Base-by-base conservation (phyloP, 2,113 vertebrate genomes). In the Python bivittatus region DNA sequence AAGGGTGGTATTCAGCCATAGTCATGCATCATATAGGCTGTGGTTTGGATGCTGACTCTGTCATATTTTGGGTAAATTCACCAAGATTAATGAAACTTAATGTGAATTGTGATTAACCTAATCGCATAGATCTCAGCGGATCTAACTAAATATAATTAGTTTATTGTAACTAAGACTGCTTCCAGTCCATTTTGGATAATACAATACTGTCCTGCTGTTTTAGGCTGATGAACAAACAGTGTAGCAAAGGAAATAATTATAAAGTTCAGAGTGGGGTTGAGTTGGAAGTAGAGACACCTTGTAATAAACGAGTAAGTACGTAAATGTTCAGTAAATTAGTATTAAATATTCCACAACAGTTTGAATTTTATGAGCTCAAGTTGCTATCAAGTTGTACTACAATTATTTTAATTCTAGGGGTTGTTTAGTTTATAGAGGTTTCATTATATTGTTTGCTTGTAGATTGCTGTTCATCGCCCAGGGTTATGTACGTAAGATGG, bases 311-410 rank as follows among this genome's bases (percentile, higher is more conserved):
- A 68, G 29, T 68, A 68, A 22, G 33, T 72, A 72, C 33, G 5
- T 8, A 22, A 38, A 6, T 38, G 68, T 38, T 79, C 17, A 0
- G 68, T 38, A 42, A 54, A 33, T 54, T 68, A 90, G 64, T 60
- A 94, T 33, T 95, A 91, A 94, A 93, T 94, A 93, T 94, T 95
- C 95, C 92, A 96, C 84, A 91, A 90, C n/a, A 91, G 79, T 58
- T 95, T 96, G 95, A 92, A 20, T 68, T 92, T 95, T 93, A 91
- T 91, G 91, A 95, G 79, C 23, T 42, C 23, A 88, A 79, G 72
- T 95, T 68, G 52, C 92, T 93, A 11, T 15, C 42, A 61, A 93
- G 4, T 68, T 22, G 33, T 79, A 38, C 20, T 79, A 38, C 68
- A 79, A 38, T 79, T 79, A 79, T 79, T 79, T 79, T 38, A 79